Percentiles rank a stretch among this genome's conserved stretches.
These are phyloP conservation scores for Sebastes itinus DNA, from an alignment of 2,797 vertebrate genomes.

Conservation along the genomic window DNA sequence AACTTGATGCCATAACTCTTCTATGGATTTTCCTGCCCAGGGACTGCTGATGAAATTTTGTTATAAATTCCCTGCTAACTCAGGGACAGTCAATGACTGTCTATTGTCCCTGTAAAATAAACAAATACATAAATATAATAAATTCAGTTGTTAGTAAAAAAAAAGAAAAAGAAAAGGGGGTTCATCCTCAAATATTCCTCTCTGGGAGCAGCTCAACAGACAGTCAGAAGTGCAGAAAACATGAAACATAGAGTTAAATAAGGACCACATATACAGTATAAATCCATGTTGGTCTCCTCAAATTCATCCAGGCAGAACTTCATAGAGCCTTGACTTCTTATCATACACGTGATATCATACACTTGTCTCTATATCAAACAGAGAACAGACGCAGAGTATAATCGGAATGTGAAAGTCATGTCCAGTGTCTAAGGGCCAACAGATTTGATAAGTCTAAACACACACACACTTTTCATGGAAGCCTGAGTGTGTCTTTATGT, in stretches of 20 bases:
- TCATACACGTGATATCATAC: background rate
- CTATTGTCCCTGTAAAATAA: no score
- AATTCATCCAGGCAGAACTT: background rate
- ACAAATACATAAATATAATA: no score
- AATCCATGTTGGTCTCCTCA: background rate
- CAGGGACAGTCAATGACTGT: no score
- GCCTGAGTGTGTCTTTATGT: background rate
- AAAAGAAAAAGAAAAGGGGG: no score
- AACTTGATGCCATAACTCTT: no score
- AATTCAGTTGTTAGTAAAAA: no score
- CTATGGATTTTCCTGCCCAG: no score
- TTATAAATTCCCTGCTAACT: no score
- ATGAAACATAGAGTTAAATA: background rate
- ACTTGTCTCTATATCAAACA: background rate
- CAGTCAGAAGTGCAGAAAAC: background rate
- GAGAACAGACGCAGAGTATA: background rate
- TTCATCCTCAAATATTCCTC: no score
- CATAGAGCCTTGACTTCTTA: background rate
- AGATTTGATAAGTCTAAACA: background rate
- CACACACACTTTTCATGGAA: background rate
- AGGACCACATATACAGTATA: background rate
- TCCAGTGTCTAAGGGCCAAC: background rate
- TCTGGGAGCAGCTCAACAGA: background rate
- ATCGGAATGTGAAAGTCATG: background rate
- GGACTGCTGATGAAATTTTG: no score